phyloP scores from a whole-genome alignment of 2,888 invertebrate genomes.

The Tachina lurida region DNA sequence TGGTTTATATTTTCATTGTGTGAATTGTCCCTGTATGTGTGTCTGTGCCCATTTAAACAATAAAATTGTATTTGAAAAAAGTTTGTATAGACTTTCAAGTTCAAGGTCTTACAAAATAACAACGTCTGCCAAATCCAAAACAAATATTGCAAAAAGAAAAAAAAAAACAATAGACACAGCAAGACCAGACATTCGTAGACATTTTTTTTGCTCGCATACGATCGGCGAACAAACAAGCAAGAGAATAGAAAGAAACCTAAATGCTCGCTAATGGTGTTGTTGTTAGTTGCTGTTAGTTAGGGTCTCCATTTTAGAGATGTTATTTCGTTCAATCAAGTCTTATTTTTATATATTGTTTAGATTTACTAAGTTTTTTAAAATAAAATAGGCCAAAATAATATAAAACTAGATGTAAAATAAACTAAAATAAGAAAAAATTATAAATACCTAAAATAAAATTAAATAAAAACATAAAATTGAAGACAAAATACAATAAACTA shows the following conservation, averaged over 20 bases:
- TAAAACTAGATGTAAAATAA: too few relatives aligned
- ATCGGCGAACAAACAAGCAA: slow-evolving; percentile 51
- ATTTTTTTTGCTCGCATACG: slow-evolving; percentile 41
- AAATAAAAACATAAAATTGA: too few relatives aligned
- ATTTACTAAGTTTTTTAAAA: too few relatives aligned
- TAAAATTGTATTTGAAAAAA: slow-evolving; percentile 52
- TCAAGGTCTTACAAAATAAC: slow-evolving; percentile 79
- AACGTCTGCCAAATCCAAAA: slow-evolving; percentile 67
- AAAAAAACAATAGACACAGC: slow-evolving; percentile 66
- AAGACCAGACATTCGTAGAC: slow-evolving; percentile 68
- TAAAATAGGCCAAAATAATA: too few relatives aligned
- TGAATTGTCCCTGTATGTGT: slow-evolving; percentile 2
- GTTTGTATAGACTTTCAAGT: slow-evolving; percentile 77
- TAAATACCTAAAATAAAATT: too few relatives aligned
- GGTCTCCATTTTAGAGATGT: too few relatives aligned
- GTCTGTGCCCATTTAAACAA: slow-evolving; percentile 38
- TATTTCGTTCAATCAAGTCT: too few relatives aligned
- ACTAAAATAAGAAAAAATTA: too few relatives aligned
- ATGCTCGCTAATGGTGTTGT: background rate
- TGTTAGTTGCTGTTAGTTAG: slow-evolving; percentile 17
- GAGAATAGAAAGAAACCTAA: slow-evolving; percentile 50
- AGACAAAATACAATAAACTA: too few relatives aligned
- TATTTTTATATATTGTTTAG: too few relatives aligned
- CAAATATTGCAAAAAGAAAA: slow-evolving; percentile 61
- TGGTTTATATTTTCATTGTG: slow-evolving; percentile 1